These are phyloP conservation scores for Ctenosaura bakeri DNA, from an alignment of 2,797 vertebrate genomes.

Conservation along the genomic window DNA sequence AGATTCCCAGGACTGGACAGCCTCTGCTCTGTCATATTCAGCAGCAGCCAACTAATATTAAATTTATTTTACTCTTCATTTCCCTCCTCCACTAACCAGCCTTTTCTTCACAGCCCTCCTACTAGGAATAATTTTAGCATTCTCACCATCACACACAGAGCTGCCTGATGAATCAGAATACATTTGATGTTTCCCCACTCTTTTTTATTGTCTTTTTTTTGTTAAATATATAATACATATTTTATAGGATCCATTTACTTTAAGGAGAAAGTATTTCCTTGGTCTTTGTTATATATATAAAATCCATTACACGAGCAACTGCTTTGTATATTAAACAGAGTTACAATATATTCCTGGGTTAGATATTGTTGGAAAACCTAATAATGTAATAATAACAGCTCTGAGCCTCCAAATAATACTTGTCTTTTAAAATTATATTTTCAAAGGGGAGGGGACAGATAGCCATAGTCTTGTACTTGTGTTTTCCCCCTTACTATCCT, in stretches of 20 bases:
- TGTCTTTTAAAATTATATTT: neutral
- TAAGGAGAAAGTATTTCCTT: neutral
- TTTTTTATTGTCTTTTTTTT: constrained; percentile 15
- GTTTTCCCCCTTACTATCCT: neutral
- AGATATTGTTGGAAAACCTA: neutral
- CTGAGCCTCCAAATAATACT: neutral
- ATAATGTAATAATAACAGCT: constrained; percentile 1
- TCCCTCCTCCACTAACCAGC: neutral
- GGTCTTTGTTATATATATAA: neutral
- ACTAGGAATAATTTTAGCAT: constrained; percentile 43
- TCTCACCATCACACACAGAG: constrained; percentile 27
- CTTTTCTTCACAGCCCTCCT: constrained; percentile 21
- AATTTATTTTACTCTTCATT: neutral
- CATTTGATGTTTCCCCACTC: neutral
- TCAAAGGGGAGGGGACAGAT: neutral
- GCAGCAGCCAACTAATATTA: neutral
- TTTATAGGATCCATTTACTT: constrained; percentile 19
- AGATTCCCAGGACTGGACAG: neutral
- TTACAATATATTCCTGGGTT: neutral
- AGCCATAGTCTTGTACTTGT: neutral
- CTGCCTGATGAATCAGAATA: constrained; percentile 39
- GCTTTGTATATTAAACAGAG: constrained; percentile 6
- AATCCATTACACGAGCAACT: constrained; percentile 5
- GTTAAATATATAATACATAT: neutral
- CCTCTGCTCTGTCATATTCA: neutral